Percentiles rank a stretch among this genome's conserved stretches.
Evolutionary conservation across 2,888 invertebrate genomes (phyloP).

Genomic region (Meloe dianella): DNA sequence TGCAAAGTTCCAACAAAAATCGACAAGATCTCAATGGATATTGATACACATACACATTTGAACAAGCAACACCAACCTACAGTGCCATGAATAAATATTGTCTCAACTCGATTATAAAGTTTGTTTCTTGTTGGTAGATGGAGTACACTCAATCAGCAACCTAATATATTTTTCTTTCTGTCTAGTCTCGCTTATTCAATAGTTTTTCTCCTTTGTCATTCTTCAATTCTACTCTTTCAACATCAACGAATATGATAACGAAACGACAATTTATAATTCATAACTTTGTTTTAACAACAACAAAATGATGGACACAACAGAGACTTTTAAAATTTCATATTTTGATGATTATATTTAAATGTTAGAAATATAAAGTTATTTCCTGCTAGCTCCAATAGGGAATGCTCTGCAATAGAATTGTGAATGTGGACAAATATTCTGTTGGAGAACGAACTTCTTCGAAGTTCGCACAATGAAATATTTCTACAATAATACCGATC

Average conservation of each 20-base stretch:
- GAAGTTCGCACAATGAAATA: neutral
- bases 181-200: neutral
- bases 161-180: constrained; percentile 26
- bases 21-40: neutral
- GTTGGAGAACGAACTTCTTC: neutral
- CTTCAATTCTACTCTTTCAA: neutral
- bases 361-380: neutral
- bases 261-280: neutral
- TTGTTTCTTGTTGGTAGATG: constrained; percentile 32
- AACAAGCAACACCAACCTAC: constrained; percentile 1
- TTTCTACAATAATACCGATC: neutral
- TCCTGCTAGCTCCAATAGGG: neutral
- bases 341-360: neutral
- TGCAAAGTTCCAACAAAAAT: neutral
- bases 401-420: neutral
- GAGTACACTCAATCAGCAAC: constrained; percentile 31
- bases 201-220: neutral
- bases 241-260: neutral
- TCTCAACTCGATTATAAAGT: constrained; percentile 40
- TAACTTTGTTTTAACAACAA: neutral
- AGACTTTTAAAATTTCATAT: neutral
- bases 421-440: neutral
- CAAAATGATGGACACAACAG: neutral
- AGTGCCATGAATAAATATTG: constrained; percentile 41
- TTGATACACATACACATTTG: neutral